Evolutionary conservation across 2,113 vertebrate species (phyloP), one percentile per base, ranked within the genome.

Genomic region (Salvelinus namaycush): DNA sequence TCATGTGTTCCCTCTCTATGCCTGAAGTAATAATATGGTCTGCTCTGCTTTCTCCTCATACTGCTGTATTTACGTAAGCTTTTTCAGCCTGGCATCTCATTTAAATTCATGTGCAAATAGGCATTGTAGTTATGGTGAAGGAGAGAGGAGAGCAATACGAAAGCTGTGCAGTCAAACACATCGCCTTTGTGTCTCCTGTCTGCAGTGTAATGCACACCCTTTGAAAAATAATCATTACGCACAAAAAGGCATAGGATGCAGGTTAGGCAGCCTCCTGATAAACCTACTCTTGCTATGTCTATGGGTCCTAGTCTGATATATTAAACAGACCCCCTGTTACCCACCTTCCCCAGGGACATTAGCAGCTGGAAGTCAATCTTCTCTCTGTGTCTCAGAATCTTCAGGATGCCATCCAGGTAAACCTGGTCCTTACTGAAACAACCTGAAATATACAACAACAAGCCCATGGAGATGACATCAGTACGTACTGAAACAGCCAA

Each of bases 361-460:
- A 99, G 92, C 22, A 97, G 92, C 24, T 93, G 91, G 72, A 99
- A 98, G 92, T 99, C 91, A 54, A 99, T 99, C 87, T 95, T 93
- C 22, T 95, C 90, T 81, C 96, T 93, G 83, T 96, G 91, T 54
- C 96, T 94, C 24, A 99, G 93, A 83, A 98, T 95, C 84, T 91
- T 95, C 78, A 99, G 93, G 85, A 97, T 93, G 34, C 97, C 97
- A 26, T 98, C 96, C 84, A 99, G 83, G 79, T 99, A 99, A 1
- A 99, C 97, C 82, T 99, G 97, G 87, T 99, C 97, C 90, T 98
- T 98, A 90, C 94, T 97, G 93, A 98, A 99, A 84, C 97, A 99
- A 2, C 97, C 97, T 98, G 81, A 31, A 85, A 76, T 57, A 83
- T 76, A 34, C 20, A 1, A 14, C 64, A 11, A 75, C 8, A 51